A percentile compares a stretch with the other conserved stretches of the same genome.
These are phyloP conservation scores for Brachyistius frenatus DNA, from an alignment of 2,113 vertebrate genomes.

Conservation along the genomic window DNA sequence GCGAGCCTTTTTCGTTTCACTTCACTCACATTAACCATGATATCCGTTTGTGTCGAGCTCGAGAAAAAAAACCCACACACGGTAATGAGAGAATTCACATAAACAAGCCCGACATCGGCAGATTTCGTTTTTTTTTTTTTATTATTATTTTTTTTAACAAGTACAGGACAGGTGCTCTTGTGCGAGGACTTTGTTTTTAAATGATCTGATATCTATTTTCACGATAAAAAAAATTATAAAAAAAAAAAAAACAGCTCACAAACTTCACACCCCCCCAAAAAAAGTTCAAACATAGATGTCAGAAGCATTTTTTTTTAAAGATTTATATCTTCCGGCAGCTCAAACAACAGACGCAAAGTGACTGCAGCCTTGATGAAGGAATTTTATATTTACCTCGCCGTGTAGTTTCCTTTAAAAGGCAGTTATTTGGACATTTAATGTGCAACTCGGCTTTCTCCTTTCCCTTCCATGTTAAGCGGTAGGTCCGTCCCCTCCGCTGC, in stretches of 20 bases:
- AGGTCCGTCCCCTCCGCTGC: conserved; percentile 16
- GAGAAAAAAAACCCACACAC: too few relatives aligned
- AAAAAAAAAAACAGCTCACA: not conserved
- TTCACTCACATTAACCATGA: too few relatives aligned
- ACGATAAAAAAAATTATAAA: too few relatives aligned
- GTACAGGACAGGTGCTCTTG: too few relatives aligned
- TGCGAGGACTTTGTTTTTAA: too few relatives aligned
- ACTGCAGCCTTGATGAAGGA: not conserved
- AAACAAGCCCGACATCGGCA: not conserved
- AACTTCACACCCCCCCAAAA: not conserved
- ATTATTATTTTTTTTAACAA: too few relatives aligned
- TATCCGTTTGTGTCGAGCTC: too few relatives aligned
- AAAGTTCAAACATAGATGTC: conserved; percentile 2
- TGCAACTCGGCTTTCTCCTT: not conserved
- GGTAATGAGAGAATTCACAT: too few relatives aligned
- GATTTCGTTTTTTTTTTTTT: too few relatives aligned
- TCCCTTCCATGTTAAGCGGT: conserved; percentile 49
- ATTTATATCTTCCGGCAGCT: not conserved
- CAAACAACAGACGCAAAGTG: not conserved
- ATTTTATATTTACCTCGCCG: conserved; percentile 44
- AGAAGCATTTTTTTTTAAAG: not conserved
- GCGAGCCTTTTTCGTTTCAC: not conserved
- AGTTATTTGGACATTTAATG: conserved; percentile 27
- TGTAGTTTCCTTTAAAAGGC: conserved; percentile 3
- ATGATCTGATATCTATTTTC: too few relatives aligned